These are phyloP conservation scores for Hemibates koningsi DNA, from an alignment of 2,113 vertebrate species.

Conservation along the genomic window DNA sequence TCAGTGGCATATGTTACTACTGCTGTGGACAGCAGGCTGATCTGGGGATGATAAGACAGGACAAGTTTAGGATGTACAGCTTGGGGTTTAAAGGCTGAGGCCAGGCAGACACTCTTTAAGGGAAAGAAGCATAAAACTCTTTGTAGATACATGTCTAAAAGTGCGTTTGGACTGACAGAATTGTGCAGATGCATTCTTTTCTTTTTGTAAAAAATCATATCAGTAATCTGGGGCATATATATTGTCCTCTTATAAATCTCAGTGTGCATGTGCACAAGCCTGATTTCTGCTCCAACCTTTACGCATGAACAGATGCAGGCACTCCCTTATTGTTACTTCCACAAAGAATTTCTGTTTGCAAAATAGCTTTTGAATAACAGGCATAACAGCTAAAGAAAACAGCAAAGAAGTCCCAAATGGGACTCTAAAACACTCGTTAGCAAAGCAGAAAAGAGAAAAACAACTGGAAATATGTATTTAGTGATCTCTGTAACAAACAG, in stretches of 20 bases:
- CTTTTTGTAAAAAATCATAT: neutral
- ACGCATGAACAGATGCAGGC: neutral
- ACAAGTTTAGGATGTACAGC: neutral
- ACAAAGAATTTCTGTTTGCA: neutral
- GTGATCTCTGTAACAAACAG: neutral
- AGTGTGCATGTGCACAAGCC: neutral
- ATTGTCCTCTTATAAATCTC: neutral
- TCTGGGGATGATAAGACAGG: neutral
- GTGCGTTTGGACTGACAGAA: neutral
- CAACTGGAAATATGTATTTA: neutral
- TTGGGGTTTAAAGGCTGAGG: neutral
- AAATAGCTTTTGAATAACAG: neutral
- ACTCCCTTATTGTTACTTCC: neutral
- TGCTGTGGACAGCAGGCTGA: conserved; percentile 8
- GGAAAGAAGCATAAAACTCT: neutral
- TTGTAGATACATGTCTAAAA: neutral
- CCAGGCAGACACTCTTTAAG: neutral
- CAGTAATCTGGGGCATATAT: neutral
- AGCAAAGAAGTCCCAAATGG: neutral
- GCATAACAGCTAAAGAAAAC: neutral
- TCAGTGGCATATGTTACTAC: conserved; percentile 44
- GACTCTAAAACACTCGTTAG: too few relatives aligned
- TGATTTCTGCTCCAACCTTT: neutral
- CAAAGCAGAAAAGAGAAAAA: neutral
- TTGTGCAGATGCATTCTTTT: neutral